These are phyloP conservation scores for Neria commutata DNA, from an alignment of 2,888 invertebrate species.

Conservation along the genomic window DNA sequence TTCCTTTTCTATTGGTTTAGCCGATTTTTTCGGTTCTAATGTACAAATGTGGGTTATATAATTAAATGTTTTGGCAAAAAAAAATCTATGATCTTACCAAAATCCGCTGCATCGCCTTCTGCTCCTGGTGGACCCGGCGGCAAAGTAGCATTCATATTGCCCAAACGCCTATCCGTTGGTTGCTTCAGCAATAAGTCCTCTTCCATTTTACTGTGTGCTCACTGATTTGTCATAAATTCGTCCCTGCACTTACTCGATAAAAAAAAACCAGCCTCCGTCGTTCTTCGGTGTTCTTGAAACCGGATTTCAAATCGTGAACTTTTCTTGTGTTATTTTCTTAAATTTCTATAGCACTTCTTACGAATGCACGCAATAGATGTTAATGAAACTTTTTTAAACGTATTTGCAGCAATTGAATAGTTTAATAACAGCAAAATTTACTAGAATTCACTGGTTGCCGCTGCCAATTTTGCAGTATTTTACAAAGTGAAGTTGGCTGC, in stretches of 20 bases:
- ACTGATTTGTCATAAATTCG: too few relatives aligned
- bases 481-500: too few relatives aligned
- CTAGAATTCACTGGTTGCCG: too few relatives aligned
- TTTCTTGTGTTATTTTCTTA: too few relatives aligned
- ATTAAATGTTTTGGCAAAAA: not conserved
- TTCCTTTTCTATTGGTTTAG: slow-evolving; percentile 30
- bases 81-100: slow-evolving; percentile 31
- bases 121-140: slow-evolving; percentile 57
- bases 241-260: not conserved
- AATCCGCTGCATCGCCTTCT: slow-evolving; percentile 45
- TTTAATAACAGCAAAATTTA: too few relatives aligned
- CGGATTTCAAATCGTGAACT: too few relatives aligned
- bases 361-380: too few relatives aligned
- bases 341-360: too few relatives aligned
- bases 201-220: slow-evolving; percentile 56
- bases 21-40: slow-evolving; percentile 23
- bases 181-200: slow-evolving; percentile 51
- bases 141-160: slow-evolving; percentile 43
- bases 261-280: not conserved
- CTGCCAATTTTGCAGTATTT: too few relatives aligned
- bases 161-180: slow-evolving; percentile 49
- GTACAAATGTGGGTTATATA: not conserved
- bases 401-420: too few relatives aligned
- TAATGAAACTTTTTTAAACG: too few relatives aligned
- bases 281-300: not conserved